These are phyloP conservation scores for Megastigmus dorsalis DNA, from an alignment of 2,888 invertebrate species.

Conservation along the genomic window DNA sequence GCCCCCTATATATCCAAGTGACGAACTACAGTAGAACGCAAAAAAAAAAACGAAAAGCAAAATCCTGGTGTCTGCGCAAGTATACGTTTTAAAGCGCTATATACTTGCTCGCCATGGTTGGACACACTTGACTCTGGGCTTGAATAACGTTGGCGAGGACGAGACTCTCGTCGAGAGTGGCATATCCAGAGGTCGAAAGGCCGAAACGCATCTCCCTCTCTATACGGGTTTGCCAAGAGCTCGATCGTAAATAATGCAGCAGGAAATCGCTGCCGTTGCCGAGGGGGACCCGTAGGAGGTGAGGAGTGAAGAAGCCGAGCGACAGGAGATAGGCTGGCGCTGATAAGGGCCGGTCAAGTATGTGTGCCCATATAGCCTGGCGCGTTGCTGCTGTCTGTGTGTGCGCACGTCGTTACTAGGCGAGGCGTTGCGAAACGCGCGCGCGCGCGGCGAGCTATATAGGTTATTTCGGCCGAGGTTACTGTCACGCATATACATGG, in stretches of 20 bases:
- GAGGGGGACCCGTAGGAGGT: not conserved
- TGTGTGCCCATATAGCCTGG: too few relatives aligned
- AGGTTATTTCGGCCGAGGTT: conserved; percentile 5
- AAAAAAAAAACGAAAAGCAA: too few relatives aligned
- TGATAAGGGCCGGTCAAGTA: conserved; percentile 33
- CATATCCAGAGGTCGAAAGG: too few relatives aligned
- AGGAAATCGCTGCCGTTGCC: conserved; percentile 28
- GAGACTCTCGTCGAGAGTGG: too few relatives aligned
- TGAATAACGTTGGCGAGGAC: not conserved
- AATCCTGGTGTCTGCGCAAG: too few relatives aligned
- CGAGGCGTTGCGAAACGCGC: not conserved
- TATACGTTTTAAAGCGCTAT: too few relatives aligned
- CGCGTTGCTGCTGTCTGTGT: too few relatives aligned
- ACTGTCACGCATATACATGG: too few relatives aligned
- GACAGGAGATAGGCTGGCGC: conserved; percentile 9
- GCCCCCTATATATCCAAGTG: not conserved
- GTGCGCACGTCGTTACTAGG: conserved; percentile 3
- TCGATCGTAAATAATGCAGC: conserved; percentile 42
- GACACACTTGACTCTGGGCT: not conserved
- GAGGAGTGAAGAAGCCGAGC: too few relatives aligned
- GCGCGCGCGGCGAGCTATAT: not conserved
- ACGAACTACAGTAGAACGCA: too few relatives aligned
- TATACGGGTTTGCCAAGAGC: too few relatives aligned
- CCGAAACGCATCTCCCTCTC: not conserved
- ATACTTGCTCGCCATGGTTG: too few relatives aligned